These are phyloP conservation scores for Brassicogethes aeneus DNA, from an alignment of 2,888 invertebrate genomes.

Conservation along the genomic window DNA sequence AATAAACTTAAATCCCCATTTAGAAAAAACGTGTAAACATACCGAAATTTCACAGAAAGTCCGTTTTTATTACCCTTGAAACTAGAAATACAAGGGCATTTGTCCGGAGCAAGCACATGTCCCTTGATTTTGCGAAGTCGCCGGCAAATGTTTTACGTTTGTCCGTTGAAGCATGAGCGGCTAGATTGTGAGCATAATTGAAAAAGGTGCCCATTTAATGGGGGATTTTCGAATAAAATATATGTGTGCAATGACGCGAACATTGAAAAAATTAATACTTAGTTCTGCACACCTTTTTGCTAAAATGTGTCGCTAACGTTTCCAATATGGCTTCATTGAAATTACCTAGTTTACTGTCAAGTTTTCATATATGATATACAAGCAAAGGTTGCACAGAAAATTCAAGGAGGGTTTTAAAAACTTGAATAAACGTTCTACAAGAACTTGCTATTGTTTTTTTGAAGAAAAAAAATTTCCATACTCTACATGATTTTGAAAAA, in stretches of 20 bases:
- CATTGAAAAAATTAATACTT: slow-evolving; percentile 12
- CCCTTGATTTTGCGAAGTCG: slow-evolving; percentile 32
- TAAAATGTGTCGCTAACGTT: too few species aligned
- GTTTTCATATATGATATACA: too few species aligned
- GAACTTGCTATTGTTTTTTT: too few species aligned
- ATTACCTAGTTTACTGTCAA: too few species aligned
- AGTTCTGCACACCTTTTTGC: too few species aligned
- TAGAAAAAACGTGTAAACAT: slow-evolving; percentile 16
- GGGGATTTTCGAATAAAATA: slow-evolving; percentile 36
- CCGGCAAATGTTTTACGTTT: too few species aligned
- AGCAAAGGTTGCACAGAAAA: too few species aligned
- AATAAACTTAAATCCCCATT: not conserved
- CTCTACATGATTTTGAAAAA: too few species aligned
- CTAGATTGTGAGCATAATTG: slow-evolving; percentile 41
- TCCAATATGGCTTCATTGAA: too few species aligned
- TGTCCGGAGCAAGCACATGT: slow-evolving; percentile 26
- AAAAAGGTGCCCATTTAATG: slow-evolving; percentile 38
- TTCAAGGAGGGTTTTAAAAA: too few species aligned
- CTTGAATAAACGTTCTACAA: too few species aligned
- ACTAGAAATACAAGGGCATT: slow-evolving; percentile 12
- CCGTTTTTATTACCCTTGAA: slow-evolving; percentile 11
- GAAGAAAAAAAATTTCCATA: too few species aligned
- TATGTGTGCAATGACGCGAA: slow-evolving; percentile 36
- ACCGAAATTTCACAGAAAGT: slow-evolving; percentile 18
- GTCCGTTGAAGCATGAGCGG: slow-evolving; percentile 35